Base-by-base conservation (phyloP, 2,888 invertebrate species). In the Tanypteryx hageni region DNA sequence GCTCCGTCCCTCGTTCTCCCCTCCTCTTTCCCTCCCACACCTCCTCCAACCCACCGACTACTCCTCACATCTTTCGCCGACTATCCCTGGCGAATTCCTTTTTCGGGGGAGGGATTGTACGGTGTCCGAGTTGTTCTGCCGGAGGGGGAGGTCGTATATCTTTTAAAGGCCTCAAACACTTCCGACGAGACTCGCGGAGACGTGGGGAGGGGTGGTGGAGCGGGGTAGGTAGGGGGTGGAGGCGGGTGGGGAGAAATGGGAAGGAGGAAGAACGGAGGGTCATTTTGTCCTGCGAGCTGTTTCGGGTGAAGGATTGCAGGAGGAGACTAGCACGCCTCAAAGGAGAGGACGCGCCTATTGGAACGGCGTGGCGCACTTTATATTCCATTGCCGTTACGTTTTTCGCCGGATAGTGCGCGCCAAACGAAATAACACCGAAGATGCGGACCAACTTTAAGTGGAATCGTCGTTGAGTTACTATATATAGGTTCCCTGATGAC, bases 111-210 rank as follows among this genome's bases (percentile, higher is more conserved):
- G 76, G 76, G 76, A 76, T 68, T 68, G 68, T n/a, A 68, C 27
- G 76, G 76, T 76, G 76, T 76, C 76, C 76, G 76, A 76, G 76
- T 76, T 76, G 76, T 76, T 76, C 76, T 27, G 76, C 76, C 76
- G 22, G 76, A 76, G 76, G 76, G 76, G 27, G 18, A 14, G 76
- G 22, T 76, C 76, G 76, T 76, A 76, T 27, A 76, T 76, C 76
- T 76, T 76, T 27, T 76, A 76, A 76, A 27, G 76, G 76, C 76
- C 76, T 76, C 76, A 76, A 76, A 76, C 76, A 76, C 76, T 76
- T 76, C 76, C 76, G 76, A 76, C 76, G 68, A 68, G 68, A 68
- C 2, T 22, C 22, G 22, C 18, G 22, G 13, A 76, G 76, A 64
- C 64, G 64, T 5, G 16, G 64, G 18, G 64, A 16, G 64, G 64